phyloP scores from a whole-genome alignment of 1,140 invertebrate species.

The Meloidogyne floridensis region DNA sequence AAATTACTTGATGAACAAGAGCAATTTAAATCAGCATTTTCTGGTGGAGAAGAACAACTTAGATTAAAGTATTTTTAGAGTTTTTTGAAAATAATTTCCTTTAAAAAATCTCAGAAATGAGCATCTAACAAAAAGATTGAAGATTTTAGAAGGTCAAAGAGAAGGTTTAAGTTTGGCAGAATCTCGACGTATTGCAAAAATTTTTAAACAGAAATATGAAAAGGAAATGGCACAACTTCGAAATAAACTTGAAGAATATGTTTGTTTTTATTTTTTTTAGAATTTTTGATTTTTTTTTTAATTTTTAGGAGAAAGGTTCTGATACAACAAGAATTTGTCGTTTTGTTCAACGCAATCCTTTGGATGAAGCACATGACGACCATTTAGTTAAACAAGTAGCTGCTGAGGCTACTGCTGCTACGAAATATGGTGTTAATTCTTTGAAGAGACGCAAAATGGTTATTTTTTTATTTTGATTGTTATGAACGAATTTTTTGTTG shows the following conservation, averaged over 20 bases:
- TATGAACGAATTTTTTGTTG: no score
- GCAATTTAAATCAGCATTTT: conserved; percentile 24
- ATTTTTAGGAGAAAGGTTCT: conserved; percentile 14
- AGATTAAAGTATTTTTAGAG: neutral
- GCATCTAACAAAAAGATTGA: conserved; percentile 25
- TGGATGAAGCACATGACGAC: conserved; percentile 39
- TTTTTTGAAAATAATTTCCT: neutral
- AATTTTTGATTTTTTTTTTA: neutral
- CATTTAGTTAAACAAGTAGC: conserved; percentile 31
- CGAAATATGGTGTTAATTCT: conserved; percentile 10
- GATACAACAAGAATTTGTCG: conserved; percentile 38
- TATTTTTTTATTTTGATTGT: neutral
- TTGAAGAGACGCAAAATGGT: conserved; percentile 35
- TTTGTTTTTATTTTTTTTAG: conserved; percentile 8
- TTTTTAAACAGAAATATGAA: conserved; percentile 38
- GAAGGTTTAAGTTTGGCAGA: conserved; percentile 15
- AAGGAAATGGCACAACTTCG: conserved; percentile 27
- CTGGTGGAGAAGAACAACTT: conserved; percentile 12
- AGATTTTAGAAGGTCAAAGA: conserved; percentile 18
- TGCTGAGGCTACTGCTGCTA: conserved; percentile 9
- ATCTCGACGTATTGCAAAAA: conserved; percentile 32
- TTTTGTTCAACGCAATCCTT: conserved; percentile 29
- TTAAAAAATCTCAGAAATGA: conserved; percentile 24
- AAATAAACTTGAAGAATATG: conserved; percentile 34
- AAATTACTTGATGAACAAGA: conserved; percentile 25